A percentile compares a stretch with the other conserved stretches of the same genome.
Conservation (phyloP, 2,888 invertebrate genomes). For the Pachycephus smyrnensis region DNA sequence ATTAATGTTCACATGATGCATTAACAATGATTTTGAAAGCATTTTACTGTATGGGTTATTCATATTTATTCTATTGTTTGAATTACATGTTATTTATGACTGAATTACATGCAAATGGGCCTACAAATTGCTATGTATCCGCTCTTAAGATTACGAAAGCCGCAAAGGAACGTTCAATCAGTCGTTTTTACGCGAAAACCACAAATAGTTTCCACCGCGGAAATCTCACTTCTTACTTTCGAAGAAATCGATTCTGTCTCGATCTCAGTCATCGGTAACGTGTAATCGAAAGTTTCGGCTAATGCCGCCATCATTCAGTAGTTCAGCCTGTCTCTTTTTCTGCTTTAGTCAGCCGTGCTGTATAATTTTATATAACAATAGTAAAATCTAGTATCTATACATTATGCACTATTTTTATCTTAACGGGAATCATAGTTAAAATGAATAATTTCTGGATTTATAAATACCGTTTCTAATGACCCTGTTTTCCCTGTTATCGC, state of each 20-base stretch:
- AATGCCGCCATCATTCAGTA: too few relatives aligned
- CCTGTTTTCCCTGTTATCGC: background rate
- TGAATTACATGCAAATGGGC: background rate
- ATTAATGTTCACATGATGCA: background rate
- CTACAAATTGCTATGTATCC: background rate
- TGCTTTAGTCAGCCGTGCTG: background rate
- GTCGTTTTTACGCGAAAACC: background rate
- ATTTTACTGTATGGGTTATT: background rate
- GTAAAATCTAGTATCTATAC: too few relatives aligned
- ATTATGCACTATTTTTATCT: background rate
- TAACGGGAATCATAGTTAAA: background rate
- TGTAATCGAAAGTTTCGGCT: too few relatives aligned
- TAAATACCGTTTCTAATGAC: background rate
- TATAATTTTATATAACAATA: background rate
- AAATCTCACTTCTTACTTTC: background rate
- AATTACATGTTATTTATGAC: background rate
- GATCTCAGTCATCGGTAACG: background rate
- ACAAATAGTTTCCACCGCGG: background rate
- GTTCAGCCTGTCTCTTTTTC: too few relatives aligned
- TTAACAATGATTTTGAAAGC: background rate
- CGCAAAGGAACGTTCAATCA: background rate
- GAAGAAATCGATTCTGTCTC: background rate
- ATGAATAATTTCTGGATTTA: background rate
- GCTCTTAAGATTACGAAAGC: background rate
- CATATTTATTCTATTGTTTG: background rate